Conservation (phyloP, 2,797 vertebrate genomes). For the Micromesistius poutassou region DNA sequence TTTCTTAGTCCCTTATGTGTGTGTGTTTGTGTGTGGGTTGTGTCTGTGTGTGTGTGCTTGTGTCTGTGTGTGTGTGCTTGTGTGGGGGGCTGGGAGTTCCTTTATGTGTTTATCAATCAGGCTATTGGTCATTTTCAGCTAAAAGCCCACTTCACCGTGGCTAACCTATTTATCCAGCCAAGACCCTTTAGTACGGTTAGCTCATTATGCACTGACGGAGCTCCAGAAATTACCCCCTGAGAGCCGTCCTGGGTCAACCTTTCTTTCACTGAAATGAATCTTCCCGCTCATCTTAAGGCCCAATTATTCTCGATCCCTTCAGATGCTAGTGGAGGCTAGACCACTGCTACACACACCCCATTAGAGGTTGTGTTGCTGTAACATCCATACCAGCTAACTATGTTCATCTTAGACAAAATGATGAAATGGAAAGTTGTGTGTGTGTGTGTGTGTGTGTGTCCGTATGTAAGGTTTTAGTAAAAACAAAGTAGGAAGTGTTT, state of each 20-base stretch:
- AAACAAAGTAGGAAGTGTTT: background rate
- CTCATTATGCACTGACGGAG: constrained; percentile 1
- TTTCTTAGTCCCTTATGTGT: too few relatives aligned
- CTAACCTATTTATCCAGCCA: background rate
- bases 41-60: too few relatives aligned
- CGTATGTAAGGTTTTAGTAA: constrained; percentile 1
- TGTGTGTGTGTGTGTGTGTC: constrained; percentile 15
- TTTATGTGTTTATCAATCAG: background rate
- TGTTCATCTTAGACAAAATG: constrained; percentile 23
- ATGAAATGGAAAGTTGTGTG: background rate
- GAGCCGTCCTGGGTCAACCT: constrained; percentile 9
- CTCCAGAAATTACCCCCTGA: constrained; percentile 22
- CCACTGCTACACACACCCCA: background rate
- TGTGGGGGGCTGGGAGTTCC: background rate
- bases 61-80: background rate
- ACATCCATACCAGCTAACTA: constrained; percentile 18
- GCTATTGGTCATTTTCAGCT: background rate
- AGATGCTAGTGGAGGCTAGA: constrained; percentile 8
- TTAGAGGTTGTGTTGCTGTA: constrained; percentile 15
- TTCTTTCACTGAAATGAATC: constrained; percentile 16
- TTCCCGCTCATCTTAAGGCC: constrained; percentile 18
- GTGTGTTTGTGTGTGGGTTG: too few relatives aligned
- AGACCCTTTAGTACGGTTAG: constrained; percentile 4
- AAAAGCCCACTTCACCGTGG: background rate
- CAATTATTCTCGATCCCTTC: constrained; percentile 19